These are phyloP conservation scores for Drosophila tropicalis DNA, from an alignment of 1,140 invertebrate species.

Conservation along the genomic window DNA sequence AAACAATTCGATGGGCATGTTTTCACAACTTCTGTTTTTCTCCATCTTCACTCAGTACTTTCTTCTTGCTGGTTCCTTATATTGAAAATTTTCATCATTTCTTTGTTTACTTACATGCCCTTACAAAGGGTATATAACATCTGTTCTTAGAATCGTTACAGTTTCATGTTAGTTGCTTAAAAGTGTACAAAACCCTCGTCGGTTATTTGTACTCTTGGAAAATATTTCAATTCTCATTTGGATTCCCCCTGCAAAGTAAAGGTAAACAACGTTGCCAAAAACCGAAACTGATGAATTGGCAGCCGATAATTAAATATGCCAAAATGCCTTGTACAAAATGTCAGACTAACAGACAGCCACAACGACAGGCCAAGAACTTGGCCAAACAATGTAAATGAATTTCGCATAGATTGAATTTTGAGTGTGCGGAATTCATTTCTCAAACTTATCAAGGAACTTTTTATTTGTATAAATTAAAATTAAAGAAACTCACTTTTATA, in stretches of 20 bases:
- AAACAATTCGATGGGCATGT: neutral
- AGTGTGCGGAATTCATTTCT: neutral
- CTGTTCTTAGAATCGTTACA: neutral
- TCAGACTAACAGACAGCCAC: constrained; percentile 1
- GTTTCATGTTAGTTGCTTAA: neutral
- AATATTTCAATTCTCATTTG: neutral
- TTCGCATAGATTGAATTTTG: neutral
- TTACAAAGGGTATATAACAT: neutral
- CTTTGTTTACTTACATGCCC: neutral
- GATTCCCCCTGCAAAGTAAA: constrained; percentile 37
- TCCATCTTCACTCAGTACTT: neutral
- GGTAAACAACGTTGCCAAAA: constrained; percentile 34
- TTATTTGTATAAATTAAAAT: neutral
- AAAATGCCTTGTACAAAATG: constrained; percentile 24
- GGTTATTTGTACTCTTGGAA: neutral
- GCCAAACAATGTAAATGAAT: neutral
- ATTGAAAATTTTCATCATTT: neutral
- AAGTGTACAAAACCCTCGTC: neutral
- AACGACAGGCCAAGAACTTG: constrained; percentile 5
- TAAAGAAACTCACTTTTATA: neutral
- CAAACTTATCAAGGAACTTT: neutral
- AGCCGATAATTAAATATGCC: constrained; percentile 57
- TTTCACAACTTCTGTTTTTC: neutral
- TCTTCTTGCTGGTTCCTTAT: neutral
- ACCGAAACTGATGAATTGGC: constrained; percentile 40